These are phyloP conservation scores for Chauna torquata DNA, from an alignment of 2,113 vertebrate genomes.

Conservation along the genomic window DNA sequence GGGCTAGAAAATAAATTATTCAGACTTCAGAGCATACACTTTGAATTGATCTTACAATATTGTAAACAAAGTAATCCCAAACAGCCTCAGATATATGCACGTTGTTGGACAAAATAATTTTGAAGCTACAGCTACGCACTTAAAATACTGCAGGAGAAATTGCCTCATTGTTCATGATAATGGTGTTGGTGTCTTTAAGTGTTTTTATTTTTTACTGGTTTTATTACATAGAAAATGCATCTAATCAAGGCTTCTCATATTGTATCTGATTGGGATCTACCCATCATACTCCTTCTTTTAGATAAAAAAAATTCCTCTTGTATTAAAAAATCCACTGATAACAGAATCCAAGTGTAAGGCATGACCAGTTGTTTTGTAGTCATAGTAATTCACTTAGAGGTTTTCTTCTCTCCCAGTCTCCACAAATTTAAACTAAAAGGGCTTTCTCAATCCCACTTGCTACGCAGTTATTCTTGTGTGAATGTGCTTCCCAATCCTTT, in stretches of 20 bases:
- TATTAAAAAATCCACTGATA: neutral
- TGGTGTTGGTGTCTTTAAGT: neutral
- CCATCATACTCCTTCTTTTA: neutral
- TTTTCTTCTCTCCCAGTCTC: neutral
- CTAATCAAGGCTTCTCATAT: constrained; percentile 15
- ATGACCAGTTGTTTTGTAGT: neutral
- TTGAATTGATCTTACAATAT: constrained; percentile 49
- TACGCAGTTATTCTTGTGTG: neutral
- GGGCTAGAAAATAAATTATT: constrained; percentile 64
- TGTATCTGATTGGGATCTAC: constrained; percentile 13
- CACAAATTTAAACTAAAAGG: neutral
- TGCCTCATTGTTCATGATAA: constrained; percentile 54
- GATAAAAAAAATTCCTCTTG: neutral
- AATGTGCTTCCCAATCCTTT: neutral
- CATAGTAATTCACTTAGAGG: neutral
- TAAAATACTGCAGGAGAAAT: constrained; percentile 18
- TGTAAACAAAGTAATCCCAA: constrained; percentile 56
- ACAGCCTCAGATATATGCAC: neutral
- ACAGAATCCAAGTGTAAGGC: neutral
- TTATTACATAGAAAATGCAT: constrained; percentile 30
- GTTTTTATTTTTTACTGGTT: neutral
- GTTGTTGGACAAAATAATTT: constrained; percentile 18
- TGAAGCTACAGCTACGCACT: neutral
- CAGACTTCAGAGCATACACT: constrained; percentile 16
- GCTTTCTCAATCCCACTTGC: neutral